phyloP scores from a whole-genome alignment of 2,888 invertebrate species.

The Epsilonema sp. region DNA sequence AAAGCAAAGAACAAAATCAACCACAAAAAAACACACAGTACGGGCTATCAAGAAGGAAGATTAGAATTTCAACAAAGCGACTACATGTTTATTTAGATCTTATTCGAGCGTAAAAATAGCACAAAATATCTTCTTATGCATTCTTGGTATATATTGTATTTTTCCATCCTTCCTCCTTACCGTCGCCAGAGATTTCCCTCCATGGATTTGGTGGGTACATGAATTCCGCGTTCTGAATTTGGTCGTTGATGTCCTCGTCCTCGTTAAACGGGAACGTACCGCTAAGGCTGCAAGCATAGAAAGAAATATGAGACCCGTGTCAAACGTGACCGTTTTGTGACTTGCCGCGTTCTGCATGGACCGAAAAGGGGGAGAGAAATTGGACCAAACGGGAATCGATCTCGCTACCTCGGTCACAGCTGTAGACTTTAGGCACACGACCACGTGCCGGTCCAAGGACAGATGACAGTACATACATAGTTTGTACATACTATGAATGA shows the following conservation, averaged over 20 bases:
- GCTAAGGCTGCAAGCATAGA: slow-evolving; percentile 48
- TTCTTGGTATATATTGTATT: slow-evolving; percentile 1
- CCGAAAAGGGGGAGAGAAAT: no score
- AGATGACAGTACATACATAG: background rate
- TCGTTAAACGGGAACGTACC: slow-evolving; percentile 99
- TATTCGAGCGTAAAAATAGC: background rate
- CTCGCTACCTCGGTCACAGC: no score
- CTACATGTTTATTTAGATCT: no score
- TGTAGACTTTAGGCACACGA: no score
- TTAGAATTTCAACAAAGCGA: no score
- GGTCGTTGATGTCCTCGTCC: slow-evolving; percentile 97
- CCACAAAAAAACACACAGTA: no score
- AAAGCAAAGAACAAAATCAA: slow-evolving; percentile 20
- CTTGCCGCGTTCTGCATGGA: background rate
- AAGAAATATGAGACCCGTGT: background rate
- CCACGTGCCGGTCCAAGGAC: no score
- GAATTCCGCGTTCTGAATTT: slow-evolving; percentile 97
- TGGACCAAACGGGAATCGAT: no score
- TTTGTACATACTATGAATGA: background rate
- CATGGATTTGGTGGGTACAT: slow-evolving; percentile 98
- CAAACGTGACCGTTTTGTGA: slow-evolving; percentile 1
- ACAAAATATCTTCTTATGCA: background rate
- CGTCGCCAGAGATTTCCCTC: slow-evolving; percentile 80
- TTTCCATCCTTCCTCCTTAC: slow-evolving; percentile 41
- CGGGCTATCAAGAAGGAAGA: no score